Evolutionary conservation across 2,113 vertebrate genomes (phyloP).

Genomic region (Sporophila hypoxantha): DNA sequence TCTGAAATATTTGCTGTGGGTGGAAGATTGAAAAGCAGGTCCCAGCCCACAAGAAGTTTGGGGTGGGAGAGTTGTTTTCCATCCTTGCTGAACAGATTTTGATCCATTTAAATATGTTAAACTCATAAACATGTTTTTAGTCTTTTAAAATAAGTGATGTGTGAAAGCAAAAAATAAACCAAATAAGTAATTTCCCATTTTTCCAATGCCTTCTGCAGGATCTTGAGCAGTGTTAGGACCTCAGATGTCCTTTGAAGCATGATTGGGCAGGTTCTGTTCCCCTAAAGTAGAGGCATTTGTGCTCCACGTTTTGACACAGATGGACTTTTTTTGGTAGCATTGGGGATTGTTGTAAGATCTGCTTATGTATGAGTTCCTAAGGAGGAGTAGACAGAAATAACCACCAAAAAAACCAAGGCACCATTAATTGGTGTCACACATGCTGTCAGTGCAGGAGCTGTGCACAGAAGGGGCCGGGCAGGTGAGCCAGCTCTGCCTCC

Average conservation of each 20-base stretch:
- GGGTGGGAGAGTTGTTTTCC: constrained; percentile 36
- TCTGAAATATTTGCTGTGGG: constrained; percentile 26
- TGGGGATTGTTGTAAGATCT: background rate
- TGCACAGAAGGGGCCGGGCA: background rate
- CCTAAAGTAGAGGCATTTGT: background rate
- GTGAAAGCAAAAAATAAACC: constrained; percentile 4
- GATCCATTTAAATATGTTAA: constrained; percentile 26
- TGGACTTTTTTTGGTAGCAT: background rate
- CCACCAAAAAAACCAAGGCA: background rate
- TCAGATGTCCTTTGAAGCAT: background rate
- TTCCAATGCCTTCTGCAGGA: background rate
- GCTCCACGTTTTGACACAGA: background rate
- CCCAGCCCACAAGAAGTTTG: constrained; percentile 20
- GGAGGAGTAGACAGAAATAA: background rate
- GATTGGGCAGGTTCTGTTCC: background rate
- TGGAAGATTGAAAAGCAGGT: constrained; percentile 33
- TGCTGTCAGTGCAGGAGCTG: background rate
- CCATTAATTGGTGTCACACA: background rate
- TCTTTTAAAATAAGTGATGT: constrained; percentile 1
- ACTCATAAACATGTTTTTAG: constrained; percentile 18
- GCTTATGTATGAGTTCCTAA: background rate
- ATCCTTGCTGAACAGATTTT: constrained; percentile 42
- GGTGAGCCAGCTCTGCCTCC: background rate
- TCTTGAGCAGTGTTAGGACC: background rate
- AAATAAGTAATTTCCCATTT: background rate